Base-by-base conservation (phyloP, 92 coral and sea anemone genomes). In the Hydrozoanthus gracilis region DNA sequence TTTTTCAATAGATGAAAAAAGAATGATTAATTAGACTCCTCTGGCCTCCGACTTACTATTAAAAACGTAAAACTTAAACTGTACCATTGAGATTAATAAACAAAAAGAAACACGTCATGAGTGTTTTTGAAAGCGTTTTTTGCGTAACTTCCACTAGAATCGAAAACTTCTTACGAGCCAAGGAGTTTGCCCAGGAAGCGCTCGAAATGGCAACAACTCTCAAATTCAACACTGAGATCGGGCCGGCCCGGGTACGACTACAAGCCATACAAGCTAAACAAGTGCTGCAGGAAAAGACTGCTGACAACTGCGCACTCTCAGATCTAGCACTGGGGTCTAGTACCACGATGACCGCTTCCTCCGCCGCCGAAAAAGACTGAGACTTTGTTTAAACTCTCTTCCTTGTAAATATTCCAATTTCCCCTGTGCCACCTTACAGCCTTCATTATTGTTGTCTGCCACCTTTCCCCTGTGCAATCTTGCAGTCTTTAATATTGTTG, bases 171-270 rank as follows among this genome's bases (percentile, higher is more conserved):
- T 18, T 71, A 11, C 83, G 84, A 13, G 93, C 95, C 16, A 84
- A 78, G 58, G 92, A 73, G 51, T 88, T 51, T n/a, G 95, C 93
- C 51, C 71, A 9, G 27, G 64, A 50, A 58, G 95, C 93, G 8
- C 77, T 85, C 17, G 78, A 77, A 4, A 86, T 89, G 90, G 90
- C 95, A 0, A 8, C n/a, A 15, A 52, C 8, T 15, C 70, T 76
- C 35, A 90, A 88, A 64, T 93, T 93, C 83, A 88, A 88, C 78
- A 93, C 93, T 6, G 95, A 93, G 64, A 93, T 86, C 7, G 60
- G 74, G 15, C 95, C 90, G 16, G 95, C 95, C 8, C 86, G 80
- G 70, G 93, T 79, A 5, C 91, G 95, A 50, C 90, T 93, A 45
- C 87, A 91, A 54, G 88, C 88, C 51, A 73, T 87, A 13, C 60